phyloP scores from a whole-genome alignment of 2,797 vertebrate genomes.

The Silurus aristotelis region DNA sequence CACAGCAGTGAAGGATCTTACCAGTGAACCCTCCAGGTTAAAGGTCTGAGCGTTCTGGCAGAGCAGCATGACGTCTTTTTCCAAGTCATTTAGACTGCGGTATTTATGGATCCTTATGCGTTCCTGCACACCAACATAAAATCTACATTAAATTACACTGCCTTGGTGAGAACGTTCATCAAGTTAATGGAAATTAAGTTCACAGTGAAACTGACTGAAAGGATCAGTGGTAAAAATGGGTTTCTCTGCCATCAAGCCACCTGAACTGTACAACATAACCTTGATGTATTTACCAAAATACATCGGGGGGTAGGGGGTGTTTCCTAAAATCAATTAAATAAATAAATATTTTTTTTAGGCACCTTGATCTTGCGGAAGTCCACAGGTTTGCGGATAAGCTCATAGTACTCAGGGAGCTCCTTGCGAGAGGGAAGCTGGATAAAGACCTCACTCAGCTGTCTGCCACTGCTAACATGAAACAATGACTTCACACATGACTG shows the following conservation, averaged over 20 bases:
- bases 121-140: slow-evolving; percentile 71
- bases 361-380: slow-evolving; percentile 99
- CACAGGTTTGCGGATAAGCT: slow-evolving; percentile 95
- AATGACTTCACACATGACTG: not conserved
- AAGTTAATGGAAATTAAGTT: not conserved
- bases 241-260: not conserved
- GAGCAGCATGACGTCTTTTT: slow-evolving; percentile 95
- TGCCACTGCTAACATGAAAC: slow-evolving; percentile 77
- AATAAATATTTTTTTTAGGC: not conserved
- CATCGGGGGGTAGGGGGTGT: no score
- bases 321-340: no score
- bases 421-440: slow-evolving; percentile 95
- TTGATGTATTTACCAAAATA: not conserved
- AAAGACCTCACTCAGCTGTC: slow-evolving; percentile 95
- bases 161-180: not conserved
- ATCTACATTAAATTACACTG: not conserved
- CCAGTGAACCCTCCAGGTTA: slow-evolving; percentile 95
- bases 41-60: slow-evolving; percentile 97
- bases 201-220: not conserved
- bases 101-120: slow-evolving; percentile 95
- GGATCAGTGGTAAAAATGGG: not conserved
- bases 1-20: slow-evolving; percentile 61
- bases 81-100: slow-evolving; percentile 90
- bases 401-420: slow-evolving; percentile 94
- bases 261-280: not conserved